Evolutionary conservation across 2,797 vertebrate genomes (phyloP).

Genomic region (Pteropus rufus): DNA sequence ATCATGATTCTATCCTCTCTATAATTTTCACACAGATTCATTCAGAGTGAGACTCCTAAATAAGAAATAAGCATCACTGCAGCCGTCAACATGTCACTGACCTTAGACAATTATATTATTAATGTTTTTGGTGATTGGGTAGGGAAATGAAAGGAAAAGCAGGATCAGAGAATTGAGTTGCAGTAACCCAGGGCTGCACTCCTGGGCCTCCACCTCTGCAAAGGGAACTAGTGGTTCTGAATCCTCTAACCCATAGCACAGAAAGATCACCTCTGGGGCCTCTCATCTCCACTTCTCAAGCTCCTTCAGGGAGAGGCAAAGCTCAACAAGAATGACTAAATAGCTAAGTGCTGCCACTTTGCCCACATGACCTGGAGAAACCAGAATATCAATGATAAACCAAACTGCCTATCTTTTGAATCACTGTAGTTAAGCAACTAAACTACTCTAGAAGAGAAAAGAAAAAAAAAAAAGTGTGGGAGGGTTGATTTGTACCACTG

Average conservation of each 20-base stretch:
- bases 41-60: constrained; percentile 23
- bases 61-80: not conserved
- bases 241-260: not conserved
- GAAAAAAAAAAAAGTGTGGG: not conserved
- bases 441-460: not conserved
- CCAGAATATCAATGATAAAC: not conserved
- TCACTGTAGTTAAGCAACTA: constrained; percentile 31
- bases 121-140: not conserved
- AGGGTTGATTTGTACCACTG: not conserved
- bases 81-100: not conserved
- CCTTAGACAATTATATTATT: not conserved
- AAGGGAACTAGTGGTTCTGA: not conserved
- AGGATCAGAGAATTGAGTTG: not conserved
- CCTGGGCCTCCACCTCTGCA: not conserved
- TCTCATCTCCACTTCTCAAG: not conserved
- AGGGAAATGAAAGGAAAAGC: not conserved
- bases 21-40: constrained; percentile 53
- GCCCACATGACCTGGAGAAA: not conserved
- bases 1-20: constrained; percentile 1
- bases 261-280: not conserved
- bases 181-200: not conserved
- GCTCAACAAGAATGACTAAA: not conserved
- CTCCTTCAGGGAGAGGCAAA: not conserved
- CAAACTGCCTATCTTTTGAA: constrained; percentile 12
- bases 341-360: not conserved